Percentiles rank a stretch among this genome's conserved stretches.
Conservation (phyloP, 2,888 invertebrate genomes). For the Hedya salicella region DNA sequence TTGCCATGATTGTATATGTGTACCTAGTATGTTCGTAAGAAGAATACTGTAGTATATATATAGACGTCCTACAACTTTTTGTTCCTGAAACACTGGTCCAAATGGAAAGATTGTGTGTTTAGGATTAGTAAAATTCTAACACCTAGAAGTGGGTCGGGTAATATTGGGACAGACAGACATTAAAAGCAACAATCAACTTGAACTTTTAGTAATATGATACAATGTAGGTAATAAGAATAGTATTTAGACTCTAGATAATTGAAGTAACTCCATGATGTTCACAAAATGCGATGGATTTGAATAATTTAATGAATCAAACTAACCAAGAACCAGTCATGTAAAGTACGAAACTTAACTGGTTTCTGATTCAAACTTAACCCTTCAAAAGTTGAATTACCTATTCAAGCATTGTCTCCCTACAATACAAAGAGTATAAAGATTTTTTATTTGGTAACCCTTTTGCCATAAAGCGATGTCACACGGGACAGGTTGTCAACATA, state of each 20-base stretch:
- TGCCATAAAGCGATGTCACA: slow-evolving; percentile 11
- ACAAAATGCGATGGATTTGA: slow-evolving; percentile 5
- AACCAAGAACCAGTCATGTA: slow-evolving; percentile 18
- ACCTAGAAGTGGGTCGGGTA: too few species aligned
- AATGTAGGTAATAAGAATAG: background rate
- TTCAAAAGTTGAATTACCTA: slow-evolving; percentile 10
- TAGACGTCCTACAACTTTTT: too few species aligned
- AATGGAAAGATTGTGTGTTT: too few species aligned
- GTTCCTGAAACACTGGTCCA: too few species aligned
- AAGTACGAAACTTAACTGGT: slow-evolving; percentile 17
- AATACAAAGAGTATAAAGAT: background rate
- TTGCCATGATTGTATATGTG: too few species aligned
- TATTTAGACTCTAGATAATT: background rate
- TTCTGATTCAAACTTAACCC: slow-evolving; percentile 18
- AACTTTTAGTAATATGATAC: too few species aligned
- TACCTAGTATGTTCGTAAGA: too few species aligned
- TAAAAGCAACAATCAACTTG: too few species aligned
- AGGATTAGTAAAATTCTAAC: too few species aligned
- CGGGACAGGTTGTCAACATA: slow-evolving; percentile 1
- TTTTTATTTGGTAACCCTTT: slow-evolving; percentile 2
- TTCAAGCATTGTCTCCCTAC: slow-evolving; percentile 4
- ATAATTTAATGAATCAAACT: slow-evolving; percentile 11
- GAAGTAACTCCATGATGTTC: background rate
- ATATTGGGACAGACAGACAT: too few species aligned
- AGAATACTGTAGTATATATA: too few species aligned